Evolutionary conservation across 2,113 vertebrate species (phyloP), one percentile per base, ranked within the genome.

Genomic region (Ptilonorhynchus violaceus): DNA sequence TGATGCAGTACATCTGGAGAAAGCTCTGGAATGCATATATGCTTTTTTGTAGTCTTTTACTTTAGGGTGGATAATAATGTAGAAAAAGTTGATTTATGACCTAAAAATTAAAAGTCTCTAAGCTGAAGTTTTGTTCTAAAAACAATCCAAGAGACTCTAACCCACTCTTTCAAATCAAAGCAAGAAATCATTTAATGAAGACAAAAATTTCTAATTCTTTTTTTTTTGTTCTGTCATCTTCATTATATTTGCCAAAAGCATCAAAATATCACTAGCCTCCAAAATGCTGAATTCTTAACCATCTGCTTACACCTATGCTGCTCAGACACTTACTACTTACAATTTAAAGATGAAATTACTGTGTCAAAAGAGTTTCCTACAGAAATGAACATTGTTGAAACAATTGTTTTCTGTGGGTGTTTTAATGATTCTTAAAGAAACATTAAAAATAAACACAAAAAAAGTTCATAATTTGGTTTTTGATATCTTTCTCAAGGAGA

Each of bases 401-500:
- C 13, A 37, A 42, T 58, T 62, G 6, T 1, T 68, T 85, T 69
- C 18, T 31, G 11, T 52, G 2, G 1, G 7, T 64, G 23, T 83
- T 60, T 2, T 2, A 15, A 47, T 18, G 0, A 37, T 73, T 67
- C 15, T 66, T 69, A 73, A 93, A 56, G 11, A 60, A 72, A 64
- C 1, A 35, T 8, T 39, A 50, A 81, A 73, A 73, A 35, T 23
- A 41, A 85, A 39, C 2, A 62, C 0, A 1, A 53, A 44, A 87
- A 73, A 25, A 0, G 0, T 15, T 52, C 1, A 49, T 11, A 25
- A 10, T 81, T 89, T 55, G 3, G 0, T 20, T 66, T 59, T 20
- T n/a, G 5, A 53, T 19, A 19, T 3, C 0, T 27, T 42, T 64
- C 67, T 70, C 15, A 50, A 87, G 16, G 6, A 70, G 17, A 73